Conservation (phyloP, 2,888 invertebrate species). For the Drosophila phalerata region DNA sequence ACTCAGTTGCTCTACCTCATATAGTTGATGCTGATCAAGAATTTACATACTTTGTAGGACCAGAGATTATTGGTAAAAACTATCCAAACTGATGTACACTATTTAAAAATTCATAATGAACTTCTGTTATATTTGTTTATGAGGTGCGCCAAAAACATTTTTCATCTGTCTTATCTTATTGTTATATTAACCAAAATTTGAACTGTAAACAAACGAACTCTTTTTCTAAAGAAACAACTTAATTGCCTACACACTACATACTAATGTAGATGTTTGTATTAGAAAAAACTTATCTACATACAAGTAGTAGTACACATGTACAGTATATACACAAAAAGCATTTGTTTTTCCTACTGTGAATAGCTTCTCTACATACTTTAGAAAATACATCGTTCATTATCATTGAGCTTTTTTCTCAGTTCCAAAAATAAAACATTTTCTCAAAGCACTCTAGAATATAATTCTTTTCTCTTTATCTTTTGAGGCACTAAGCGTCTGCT, state of each 20-base stretch:
- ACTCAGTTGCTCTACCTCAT: too few relatives aligned
- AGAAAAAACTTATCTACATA: slow-evolving; percentile 29
- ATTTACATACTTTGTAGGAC: too few relatives aligned
- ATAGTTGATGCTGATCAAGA: too few relatives aligned
- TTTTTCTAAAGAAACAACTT: slow-evolving; percentile 27
- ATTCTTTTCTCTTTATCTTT: slow-evolving; percentile 47
- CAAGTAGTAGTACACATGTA: slow-evolving; percentile 25
- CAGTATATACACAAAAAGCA: slow-evolving; percentile 37
- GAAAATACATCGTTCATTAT: slow-evolving; percentile 62
- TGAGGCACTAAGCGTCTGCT: slow-evolving; percentile 26
- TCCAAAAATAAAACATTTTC: slow-evolving; percentile 77
- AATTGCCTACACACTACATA: slow-evolving; percentile 24
- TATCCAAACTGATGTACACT: too few relatives aligned
- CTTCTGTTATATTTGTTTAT: neutral
- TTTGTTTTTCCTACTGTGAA: slow-evolving; percentile 36
- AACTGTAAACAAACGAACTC: slow-evolving; percentile 24
- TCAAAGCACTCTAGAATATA: slow-evolving; percentile 59
- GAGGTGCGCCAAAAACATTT: neutral
- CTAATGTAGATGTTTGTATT: slow-evolving; percentile 32
- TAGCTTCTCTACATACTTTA: slow-evolving; percentile 58
- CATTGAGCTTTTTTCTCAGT: slow-evolving; percentile 74
- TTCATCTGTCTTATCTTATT: slow-evolving; percentile 2
- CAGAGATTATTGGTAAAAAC: too few relatives aligned
- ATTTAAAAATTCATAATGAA: neutral
- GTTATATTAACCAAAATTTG: slow-evolving; percentile 10